Conservation (phyloP, 2,113 vertebrate species). For the Condylura cristata region DNA sequence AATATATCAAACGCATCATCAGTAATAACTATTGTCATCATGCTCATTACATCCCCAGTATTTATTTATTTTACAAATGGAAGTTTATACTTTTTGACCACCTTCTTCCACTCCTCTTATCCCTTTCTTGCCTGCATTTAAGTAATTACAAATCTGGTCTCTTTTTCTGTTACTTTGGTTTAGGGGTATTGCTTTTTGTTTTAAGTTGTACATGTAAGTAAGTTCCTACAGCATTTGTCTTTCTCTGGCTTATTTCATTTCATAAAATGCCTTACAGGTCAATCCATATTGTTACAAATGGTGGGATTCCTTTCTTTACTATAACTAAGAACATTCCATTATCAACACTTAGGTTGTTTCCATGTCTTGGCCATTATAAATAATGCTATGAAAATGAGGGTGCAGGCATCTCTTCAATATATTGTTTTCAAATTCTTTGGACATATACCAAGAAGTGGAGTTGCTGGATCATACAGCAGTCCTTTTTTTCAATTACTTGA, state of each 20-base stretch:
- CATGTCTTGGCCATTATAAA: too few species aligned
- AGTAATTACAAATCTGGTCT: not conserved
- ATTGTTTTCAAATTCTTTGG: not conserved
- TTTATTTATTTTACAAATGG: not conserved
- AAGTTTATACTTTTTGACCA: not conserved
- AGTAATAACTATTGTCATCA: too few species aligned
- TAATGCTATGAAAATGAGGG: not conserved
- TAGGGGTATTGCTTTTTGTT: not conserved
- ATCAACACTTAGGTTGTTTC: too few species aligned
- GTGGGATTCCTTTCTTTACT: not conserved
- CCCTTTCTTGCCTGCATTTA: not conserved
- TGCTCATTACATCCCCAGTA: not conserved
- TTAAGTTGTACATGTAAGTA: not conserved
- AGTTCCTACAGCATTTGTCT: not conserved
- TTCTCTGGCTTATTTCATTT: not conserved
- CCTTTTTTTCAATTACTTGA: not conserved
- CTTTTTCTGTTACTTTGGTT: not conserved
- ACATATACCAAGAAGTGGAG: not conserved
- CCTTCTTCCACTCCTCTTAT: not conserved
- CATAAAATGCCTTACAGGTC: not conserved
- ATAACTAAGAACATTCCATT: not conserved
- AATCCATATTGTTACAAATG: not conserved
- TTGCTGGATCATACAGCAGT: not conserved
- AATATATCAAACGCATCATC: too few species aligned
- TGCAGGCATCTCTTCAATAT: not conserved